Percentiles rank a stretch among this genome's conserved stretches.
These are phyloP conservation scores for Junonia oenone DNA, from an alignment of 2,888 invertebrate species.

Conservation along the genomic window DNA sequence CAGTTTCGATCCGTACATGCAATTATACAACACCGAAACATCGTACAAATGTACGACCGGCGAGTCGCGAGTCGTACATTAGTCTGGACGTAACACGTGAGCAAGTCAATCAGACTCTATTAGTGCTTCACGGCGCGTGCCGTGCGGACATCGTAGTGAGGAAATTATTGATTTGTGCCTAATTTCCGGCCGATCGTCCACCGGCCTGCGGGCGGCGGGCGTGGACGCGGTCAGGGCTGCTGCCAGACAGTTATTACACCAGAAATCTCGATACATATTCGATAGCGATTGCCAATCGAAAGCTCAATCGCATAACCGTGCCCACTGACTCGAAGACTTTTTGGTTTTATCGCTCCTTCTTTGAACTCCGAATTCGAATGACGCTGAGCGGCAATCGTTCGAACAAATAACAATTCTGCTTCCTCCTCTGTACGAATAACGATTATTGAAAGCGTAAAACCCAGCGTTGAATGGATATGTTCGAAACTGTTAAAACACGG, in stretches of 20 bases:
- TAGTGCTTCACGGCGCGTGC: slow-evolving; percentile 42
- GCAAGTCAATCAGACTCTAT: slow-evolving; percentile 63
- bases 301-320: slow-evolving; percentile 32
- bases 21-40: not conserved
- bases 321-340: slow-evolving; percentile 27
- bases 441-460: not conserved
- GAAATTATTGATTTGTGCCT: slow-evolving; percentile 74
- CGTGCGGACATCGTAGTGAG: slow-evolving; percentile 48
- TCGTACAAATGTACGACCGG: not conserved
- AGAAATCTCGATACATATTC: slow-evolving; percentile 36
- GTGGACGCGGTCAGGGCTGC: slow-evolving; percentile 53
- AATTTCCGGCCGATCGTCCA: slow-evolving; percentile 61
- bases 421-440: not conserved
- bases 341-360: slow-evolving; percentile 22
- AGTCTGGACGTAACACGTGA: slow-evolving; percentile 26
- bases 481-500: not conserved
- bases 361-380: slow-evolving; percentile 6
- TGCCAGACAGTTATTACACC: slow-evolving; percentile 38
- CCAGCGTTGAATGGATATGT: not conserved
- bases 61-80: not conserved
- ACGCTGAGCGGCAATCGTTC: not conserved
- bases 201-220: slow-evolving; percentile 51
- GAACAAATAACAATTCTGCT: not conserved
- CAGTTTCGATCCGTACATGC: too few relatives aligned
- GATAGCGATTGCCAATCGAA: slow-evolving; percentile 36